A percentile compares a stretch with the other conserved stretches of the same genome.
Evolutionary conservation across 1,140 invertebrate genomes (phyloP).

Genomic region (Parapsyche elsis): DNA sequence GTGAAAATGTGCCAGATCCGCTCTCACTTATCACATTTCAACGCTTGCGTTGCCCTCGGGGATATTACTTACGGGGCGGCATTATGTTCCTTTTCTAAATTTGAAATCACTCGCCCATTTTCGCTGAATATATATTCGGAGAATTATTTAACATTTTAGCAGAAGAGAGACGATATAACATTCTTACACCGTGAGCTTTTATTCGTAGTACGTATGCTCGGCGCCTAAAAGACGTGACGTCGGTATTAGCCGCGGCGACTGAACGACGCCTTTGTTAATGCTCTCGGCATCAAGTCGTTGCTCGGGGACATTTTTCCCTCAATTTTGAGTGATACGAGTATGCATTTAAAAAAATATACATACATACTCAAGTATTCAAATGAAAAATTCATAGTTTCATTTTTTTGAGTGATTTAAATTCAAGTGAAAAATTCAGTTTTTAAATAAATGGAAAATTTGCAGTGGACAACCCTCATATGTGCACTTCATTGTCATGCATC

Average conservation of each 20-base stretch:
- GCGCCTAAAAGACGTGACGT: conserved; percentile 22
- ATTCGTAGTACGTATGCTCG: background rate
- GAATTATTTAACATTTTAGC: background rate
- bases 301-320: background rate
- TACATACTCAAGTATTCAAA: background rate
- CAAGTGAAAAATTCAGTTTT: too few relatives aligned
- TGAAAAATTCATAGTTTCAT: background rate
- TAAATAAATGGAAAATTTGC: too few relatives aligned
- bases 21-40: conserved; percentile 40
- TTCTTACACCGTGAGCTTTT: background rate
- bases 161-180: too few relatives aligned
- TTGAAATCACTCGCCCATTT: conserved; percentile 4
- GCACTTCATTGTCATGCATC: too few relatives aligned
- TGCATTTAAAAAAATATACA: background rate
- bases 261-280: conserved; percentile 11
- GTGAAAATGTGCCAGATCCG: conserved; percentile 30
- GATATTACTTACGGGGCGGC: conserved; percentile 23
- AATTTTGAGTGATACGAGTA: background rate
- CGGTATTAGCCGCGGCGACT: background rate
- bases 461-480: too few relatives aligned
- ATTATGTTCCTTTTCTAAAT: conserved; percentile 32
- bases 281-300: background rate
- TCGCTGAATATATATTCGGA: background rate
- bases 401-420: too few relatives aligned
- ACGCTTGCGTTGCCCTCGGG: conserved; percentile 25